These are phyloP conservation scores for Acrossocheilus fasciatus DNA, from an alignment of 2,797 vertebrate genomes.

Conservation along the genomic window DNA sequence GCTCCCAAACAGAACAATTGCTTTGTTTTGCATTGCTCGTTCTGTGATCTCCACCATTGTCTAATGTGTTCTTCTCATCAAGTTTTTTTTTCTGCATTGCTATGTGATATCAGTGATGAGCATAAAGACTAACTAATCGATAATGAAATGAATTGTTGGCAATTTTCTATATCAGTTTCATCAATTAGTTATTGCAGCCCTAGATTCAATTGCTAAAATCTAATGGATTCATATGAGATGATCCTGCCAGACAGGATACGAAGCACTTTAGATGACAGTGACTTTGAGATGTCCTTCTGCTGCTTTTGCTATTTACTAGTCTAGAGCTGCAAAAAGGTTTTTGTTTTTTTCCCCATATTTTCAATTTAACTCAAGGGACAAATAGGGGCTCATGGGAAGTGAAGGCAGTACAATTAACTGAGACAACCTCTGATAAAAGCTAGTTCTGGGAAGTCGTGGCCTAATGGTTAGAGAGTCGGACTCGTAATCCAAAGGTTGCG, in stretches of 20 bases:
- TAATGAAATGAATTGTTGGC: not conserved
- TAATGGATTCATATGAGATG: conserved; percentile 1
- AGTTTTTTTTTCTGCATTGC: not conserved
- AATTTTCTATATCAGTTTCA: not conserved
- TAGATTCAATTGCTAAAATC: not conserved
- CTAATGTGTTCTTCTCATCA: not conserved
- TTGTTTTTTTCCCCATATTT: not conserved
- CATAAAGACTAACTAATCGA: not conserved
- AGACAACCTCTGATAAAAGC: not conserved
- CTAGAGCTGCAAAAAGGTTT: not conserved
- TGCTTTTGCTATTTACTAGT: not conserved
- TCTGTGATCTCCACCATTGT: not conserved
- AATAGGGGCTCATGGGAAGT: not conserved
- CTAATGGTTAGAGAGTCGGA: no score
- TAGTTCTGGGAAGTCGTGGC: no score
- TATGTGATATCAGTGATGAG: not conserved
- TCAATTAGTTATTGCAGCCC: not conserved
- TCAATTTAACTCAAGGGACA: not conserved
- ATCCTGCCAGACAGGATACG: not conserved
- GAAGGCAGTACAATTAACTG: not conserved
- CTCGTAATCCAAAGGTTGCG: no score
- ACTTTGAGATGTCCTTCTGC: not conserved
- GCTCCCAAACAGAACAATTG: not conserved
- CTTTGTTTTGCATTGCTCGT: not conserved
- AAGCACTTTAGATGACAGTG: not conserved